Conservation (phyloP, 2,888 invertebrate genomes). For the Lithophane ornitopus region DNA sequence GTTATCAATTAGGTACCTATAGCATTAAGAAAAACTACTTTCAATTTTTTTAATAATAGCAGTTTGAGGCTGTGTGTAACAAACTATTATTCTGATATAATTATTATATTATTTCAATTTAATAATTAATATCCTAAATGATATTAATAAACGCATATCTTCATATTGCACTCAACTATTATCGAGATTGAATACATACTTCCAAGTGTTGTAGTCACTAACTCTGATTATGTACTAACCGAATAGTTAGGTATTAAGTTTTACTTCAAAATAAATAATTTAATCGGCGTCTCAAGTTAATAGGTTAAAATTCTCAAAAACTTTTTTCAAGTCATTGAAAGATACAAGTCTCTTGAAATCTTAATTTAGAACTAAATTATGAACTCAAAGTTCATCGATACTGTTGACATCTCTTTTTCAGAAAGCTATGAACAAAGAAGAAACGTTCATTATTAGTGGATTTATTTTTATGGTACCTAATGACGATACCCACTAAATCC, state of each 20-base stretch:
- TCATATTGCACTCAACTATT: not conserved
- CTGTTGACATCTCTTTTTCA: not conserved
- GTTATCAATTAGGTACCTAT: not conserved
- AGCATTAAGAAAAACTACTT: not conserved
- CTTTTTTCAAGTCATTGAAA: conserved; percentile 30
- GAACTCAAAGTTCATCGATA: conserved; percentile 11
- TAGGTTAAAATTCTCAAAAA: conserved; percentile 23
- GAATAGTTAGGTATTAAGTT: conserved; percentile 1
- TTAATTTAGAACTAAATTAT: conserved; percentile 24
- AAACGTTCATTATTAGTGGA: no score
- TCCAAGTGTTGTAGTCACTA: not conserved
- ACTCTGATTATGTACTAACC: not conserved
- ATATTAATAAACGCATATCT: not conserved
- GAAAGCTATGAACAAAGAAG: no score
- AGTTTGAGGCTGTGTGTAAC: no score
- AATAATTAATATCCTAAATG: not conserved
- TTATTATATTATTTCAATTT: not conserved
- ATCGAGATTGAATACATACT: no score
- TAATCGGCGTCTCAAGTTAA: conserved; percentile 18
- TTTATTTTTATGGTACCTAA: not conserved
- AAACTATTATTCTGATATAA: not conserved
- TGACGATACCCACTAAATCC: not conserved
- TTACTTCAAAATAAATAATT: conserved; percentile 25
- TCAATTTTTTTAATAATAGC: no score
- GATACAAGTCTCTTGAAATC: conserved; percentile 20